These are phyloP conservation scores for Clavelina lepadiformis DNA, from an alignment of 23 tunicate genomes.

Conservation along the genomic window DNA sequence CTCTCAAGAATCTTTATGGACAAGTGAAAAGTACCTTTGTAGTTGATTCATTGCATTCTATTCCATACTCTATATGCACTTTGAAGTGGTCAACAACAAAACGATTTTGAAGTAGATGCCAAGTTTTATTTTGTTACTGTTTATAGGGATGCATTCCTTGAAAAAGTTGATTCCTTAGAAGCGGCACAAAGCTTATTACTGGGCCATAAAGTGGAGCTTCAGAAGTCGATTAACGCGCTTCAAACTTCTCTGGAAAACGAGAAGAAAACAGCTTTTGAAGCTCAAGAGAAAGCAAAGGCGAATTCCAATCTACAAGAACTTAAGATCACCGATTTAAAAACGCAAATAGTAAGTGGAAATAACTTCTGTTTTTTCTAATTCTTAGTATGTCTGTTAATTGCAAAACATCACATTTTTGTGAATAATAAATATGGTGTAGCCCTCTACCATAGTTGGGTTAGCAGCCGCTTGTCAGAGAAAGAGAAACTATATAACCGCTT, in stretches of 20 bases:
- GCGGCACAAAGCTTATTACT: slow-evolving; percentile 31
- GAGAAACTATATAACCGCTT: too few relatives aligned
- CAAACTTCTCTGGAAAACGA: slow-evolving; percentile 7
- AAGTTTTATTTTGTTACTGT: not conserved
- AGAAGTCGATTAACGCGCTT: slow-evolving; percentile 8
- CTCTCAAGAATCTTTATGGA: slow-evolving; percentile 5
- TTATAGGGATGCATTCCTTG: slow-evolving; percentile 21
- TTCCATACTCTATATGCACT: not conserved
- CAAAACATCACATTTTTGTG: too few relatives aligned
- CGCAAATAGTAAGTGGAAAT: slow-evolving; percentile 31
- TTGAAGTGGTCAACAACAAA: slow-evolving; percentile 1
- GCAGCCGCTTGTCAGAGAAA: too few relatives aligned
- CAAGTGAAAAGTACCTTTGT: not conserved
- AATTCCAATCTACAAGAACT: slow-evolving; percentile 5
- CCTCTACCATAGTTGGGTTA: too few relatives aligned
- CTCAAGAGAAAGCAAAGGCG: slow-evolving; percentile 8
- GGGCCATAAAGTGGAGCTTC: slow-evolving; percentile 42
- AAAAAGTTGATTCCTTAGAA: slow-evolving; percentile 30
- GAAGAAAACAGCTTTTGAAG: slow-evolving; percentile 17
- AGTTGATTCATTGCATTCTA: not conserved
- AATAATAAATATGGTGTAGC: too few relatives aligned
- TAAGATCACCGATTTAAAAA: slow-evolving; percentile 8
- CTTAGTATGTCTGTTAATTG: too few relatives aligned
- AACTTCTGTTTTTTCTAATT: too few relatives aligned
- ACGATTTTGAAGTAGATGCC: too few relatives aligned